Base-by-base conservation (phyloP, 2,888 invertebrate species). In the Andrena marginata region DNA sequence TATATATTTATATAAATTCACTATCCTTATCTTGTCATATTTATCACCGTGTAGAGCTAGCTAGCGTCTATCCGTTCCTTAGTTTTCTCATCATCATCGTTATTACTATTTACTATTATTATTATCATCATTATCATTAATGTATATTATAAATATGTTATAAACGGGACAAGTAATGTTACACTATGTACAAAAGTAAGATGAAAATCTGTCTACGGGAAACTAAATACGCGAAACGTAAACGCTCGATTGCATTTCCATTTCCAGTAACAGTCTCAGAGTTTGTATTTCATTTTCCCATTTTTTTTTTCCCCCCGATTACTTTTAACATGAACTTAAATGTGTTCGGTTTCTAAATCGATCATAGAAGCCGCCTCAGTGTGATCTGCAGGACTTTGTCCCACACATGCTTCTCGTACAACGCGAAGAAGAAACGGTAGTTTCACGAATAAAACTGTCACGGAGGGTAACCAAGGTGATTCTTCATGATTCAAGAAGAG, bases 111-210 rank as follows among this genome's bases (percentile, higher is more conserved):
- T 65, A 63, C 48, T 42, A 42, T 42, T 42, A 42, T 42, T 42
- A 42, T 42, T 16, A 42, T 42, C 42, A 42, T 69, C 33, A 79
- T 80, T 65, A 63, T 78, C 60, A 48, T 68, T 65, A 74, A 85
- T 86, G 79, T 89, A 87, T 87, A 89, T 88, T 90, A 91, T 91
- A 91, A 89, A 91, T 91, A 91, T 90, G 86, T 89, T 89, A 90
- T 89, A 88, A 89, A 89, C 83, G 88, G 79, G 23, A 87, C 87
- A 87, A 88, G 74, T 89, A 93, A 90, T 90, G 88, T 92, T 93
- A 93, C 93, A 93, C 89, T 93, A 93, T 93, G 86, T 93, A 93
- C 93, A 93, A 90, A 84, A 49, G 71, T 82, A 85, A 87, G 82
- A 90, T 90, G 82, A 76, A 87, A 90, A 87, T 90, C 84, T 91